Evolutionary conservation across 2,888 invertebrate species (phyloP).

Genomic region (Drosophila helvetica): DNA sequence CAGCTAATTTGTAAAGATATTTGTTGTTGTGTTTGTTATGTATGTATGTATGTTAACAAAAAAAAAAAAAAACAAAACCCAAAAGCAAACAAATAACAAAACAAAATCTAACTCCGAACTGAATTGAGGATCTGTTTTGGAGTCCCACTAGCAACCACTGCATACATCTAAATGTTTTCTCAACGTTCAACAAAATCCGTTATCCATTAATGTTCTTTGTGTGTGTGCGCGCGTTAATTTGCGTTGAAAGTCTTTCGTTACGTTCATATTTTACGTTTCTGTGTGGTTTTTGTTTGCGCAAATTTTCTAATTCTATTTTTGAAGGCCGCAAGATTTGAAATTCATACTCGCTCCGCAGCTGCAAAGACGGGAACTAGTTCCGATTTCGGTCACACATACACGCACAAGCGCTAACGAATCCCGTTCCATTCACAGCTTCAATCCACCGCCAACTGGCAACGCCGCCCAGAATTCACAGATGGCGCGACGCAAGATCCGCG

Average conservation of each 20-base stretch:
- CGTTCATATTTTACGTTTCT: background rate
- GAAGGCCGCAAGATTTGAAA: background rate
- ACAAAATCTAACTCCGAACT: background rate
- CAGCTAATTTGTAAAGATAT: slow-evolving; percentile 24
- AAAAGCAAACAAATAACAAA: background rate
- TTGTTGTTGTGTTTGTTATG: slow-evolving; percentile 24
- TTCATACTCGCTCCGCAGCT: slow-evolving; percentile 1
- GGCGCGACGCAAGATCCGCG: slow-evolving; percentile 81
- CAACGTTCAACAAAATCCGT: background rate
- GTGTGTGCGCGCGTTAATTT: slow-evolving; percentile 5
- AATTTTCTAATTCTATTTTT: background rate
- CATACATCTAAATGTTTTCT: background rate
- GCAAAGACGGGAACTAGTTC: background rate
- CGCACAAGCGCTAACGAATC: slow-evolving; percentile 1
- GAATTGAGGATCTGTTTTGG: background rate
- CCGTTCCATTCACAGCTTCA: slow-evolving; percentile 68
- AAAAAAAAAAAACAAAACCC: background rate
- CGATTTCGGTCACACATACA: background rate
- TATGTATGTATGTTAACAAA: slow-evolving; percentile 13
- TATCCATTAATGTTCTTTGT: slow-evolving; percentile 7
- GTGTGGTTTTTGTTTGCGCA: background rate
- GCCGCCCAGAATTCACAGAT: slow-evolving; percentile 67
- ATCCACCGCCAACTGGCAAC: slow-evolving; percentile 71
- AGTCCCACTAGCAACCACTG: background rate
- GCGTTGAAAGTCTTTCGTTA: background rate